Evolutionary conservation across 2,888 invertebrate species (phyloP), one percentile per base, ranked within the genome.

Genomic region (Eupithecia inturbata): DNA sequence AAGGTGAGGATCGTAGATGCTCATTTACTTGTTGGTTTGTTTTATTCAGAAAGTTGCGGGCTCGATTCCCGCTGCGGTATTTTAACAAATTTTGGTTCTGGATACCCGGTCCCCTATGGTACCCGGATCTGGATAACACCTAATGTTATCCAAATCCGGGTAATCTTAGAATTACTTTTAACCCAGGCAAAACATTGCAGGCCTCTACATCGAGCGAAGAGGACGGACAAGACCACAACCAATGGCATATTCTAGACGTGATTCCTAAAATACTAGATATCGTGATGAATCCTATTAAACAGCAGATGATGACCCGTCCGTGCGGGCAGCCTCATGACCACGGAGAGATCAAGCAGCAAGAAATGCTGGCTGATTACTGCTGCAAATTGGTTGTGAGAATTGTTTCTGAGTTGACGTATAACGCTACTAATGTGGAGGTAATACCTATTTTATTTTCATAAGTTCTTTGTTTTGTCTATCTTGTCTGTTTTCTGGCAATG

Each of bases 311-410:
- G 85, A 95, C 94, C 64, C 88, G 95, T 6, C 95, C 93, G 79
- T 95, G 95, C 77, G 89, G 90, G 0, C 89, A 91, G 78, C 86
- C 91, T 12, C 92, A 93, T 79, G 92, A 94, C 78, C 94, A 94
- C 80, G 93, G 93, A 36, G 92, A 93, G 82, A 93, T 95, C 77
- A 95, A 95, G 74, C 95, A 95, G 63, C 84, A 95, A 64, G 95
- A 96, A 16, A 93, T 95, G 3, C 94, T 97, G 3, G 93, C 96
- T 0, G 95, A 96, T 75, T 95, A 95, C 87, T 97, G 97, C 83
- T 97, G 97, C 85, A 97, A 97, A 87, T 92, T 98, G 28, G 88
- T 97, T 75, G 97, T 97, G 0, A 95, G 98, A 71, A 96, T 99
- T 0, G 96, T 99, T 62, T 98, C 98, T 1, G 99, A 99, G 91